A percentile compares a stretch with the other conserved stretches of the same genome.
Conservation (phyloP, 1,140 invertebrate species). For the Calephelis nemesis region DNA sequence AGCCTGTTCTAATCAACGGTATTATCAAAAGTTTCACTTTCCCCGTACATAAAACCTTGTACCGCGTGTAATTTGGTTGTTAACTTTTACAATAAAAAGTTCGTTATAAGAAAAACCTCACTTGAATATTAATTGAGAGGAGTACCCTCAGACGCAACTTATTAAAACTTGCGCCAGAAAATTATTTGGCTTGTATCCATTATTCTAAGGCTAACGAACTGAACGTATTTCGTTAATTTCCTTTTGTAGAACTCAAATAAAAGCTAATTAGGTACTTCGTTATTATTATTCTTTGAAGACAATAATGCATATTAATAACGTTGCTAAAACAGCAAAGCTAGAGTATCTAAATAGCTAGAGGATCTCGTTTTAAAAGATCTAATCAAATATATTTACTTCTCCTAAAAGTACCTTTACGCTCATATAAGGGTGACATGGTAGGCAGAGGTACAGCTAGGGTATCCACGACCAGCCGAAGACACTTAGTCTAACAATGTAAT, state of each 20-base stretch:
- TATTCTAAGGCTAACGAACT: conserved; percentile 8
- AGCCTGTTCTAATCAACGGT: background rate
- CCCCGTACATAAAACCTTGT: background rate
- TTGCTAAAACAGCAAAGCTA: no score
- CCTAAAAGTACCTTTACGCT: no score
- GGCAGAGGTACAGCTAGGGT: no score
- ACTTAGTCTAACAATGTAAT: no score
- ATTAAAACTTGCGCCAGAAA: conserved; percentile 12
- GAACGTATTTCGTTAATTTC: background rate
- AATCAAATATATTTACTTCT: no score
- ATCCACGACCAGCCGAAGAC: no score
- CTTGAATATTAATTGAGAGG: conserved; percentile 19
- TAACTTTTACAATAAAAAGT: conserved; percentile 13
- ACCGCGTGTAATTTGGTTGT: conserved; percentile 7
- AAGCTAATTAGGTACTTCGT: no score
- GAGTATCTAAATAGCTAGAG: no score
- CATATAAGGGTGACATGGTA: no score
- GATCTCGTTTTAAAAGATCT: no score
- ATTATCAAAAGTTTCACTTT: conserved; percentile 8
- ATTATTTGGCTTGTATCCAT: conserved; percentile 16
- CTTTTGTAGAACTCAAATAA: background rate
- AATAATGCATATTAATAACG: no score
- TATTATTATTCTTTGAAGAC: no score
- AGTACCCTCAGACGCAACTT: conserved; percentile 4
- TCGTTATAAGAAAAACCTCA: conserved; percentile 8